A percentile compares a stretch with the other conserved stretches of the same genome.
These are phyloP conservation scores for Drosophila tsacasi DNA, from an alignment of 1,140 invertebrate species.

Conservation along the genomic window DNA sequence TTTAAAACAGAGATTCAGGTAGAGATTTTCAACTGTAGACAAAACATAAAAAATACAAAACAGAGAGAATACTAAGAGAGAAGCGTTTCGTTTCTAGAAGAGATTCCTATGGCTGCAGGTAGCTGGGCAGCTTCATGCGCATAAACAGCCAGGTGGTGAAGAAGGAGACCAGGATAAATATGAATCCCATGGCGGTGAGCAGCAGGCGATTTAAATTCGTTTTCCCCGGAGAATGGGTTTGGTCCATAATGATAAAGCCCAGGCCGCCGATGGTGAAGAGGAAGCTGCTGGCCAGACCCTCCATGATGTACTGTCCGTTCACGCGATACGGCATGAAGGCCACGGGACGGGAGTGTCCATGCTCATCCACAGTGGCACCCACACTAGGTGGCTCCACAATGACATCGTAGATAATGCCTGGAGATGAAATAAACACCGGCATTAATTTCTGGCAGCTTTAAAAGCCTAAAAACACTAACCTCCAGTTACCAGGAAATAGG, in stretches of 20 bases:
- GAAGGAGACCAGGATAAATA: conserved; percentile 97
- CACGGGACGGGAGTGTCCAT: conserved; percentile 97
- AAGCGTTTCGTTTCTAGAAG: conserved; percentile 2
- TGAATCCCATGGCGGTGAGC: conserved; percentile 96
- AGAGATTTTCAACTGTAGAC: conserved; percentile 7
- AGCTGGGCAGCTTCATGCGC: conserved; percentile 98
- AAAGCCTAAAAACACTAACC: conserved; percentile 87
- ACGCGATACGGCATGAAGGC: conserved; percentile 99
- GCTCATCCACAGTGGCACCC: conserved; percentile 98
- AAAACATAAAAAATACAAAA: not conserved
- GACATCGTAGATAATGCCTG: conserved; percentile 99
- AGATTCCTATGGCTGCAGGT: conserved; percentile 86
- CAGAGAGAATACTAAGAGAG: conserved; percentile 47
- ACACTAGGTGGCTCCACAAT: conserved; percentile 99
- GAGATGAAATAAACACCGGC: conserved; percentile 59
- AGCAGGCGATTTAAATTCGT: conserved; percentile 97
- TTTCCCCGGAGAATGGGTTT: conserved; percentile 95
- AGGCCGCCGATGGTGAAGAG: conserved; percentile 97
- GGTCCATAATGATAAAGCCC: conserved; percentile 98
- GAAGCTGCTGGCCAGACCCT: conserved; percentile 98
- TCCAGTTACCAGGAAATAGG: conserved; percentile 99
- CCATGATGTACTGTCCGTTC: conserved; percentile 99
- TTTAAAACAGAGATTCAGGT: conserved; percentile 4
- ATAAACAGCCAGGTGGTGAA: conserved; percentile 99
- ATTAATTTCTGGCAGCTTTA: not conserved